These are phyloP conservation scores for Holcopasites calliopsidis DNA, from an alignment of 1,140 invertebrate genomes.

Conservation along the genomic window DNA sequence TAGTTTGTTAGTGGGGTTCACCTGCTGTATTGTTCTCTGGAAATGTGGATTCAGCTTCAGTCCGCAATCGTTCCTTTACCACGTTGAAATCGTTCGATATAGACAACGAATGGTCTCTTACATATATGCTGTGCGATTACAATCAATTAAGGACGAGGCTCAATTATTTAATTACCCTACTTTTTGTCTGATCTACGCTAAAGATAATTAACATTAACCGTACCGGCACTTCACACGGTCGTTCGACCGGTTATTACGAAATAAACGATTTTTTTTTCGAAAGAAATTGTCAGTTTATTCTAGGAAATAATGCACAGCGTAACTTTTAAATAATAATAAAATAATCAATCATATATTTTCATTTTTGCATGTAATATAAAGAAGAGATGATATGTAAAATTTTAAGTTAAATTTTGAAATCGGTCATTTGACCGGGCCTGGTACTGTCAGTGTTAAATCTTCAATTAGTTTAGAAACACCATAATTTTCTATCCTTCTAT, in stretches of 20 bases:
- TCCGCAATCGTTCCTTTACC: constrained; percentile 53
- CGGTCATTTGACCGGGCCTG: too few species aligned
- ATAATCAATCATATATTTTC: too few species aligned
- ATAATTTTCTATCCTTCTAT: not conserved
- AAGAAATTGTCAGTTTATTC: too few species aligned
- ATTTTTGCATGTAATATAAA: too few species aligned
- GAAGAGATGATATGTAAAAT: too few species aligned
- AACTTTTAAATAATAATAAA: too few species aligned
- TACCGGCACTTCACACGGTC: too few species aligned
- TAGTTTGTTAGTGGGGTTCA: constrained; percentile 79
- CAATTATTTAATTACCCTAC: not conserved
- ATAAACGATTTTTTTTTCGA: too few species aligned
- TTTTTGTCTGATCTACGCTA: not conserved
- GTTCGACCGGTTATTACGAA: too few species aligned
- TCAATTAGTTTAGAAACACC: not conserved
- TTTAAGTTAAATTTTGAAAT: too few species aligned
- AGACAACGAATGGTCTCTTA: constrained; percentile 25
- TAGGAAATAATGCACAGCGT: too few species aligned
- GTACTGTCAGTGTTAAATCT: too few species aligned
- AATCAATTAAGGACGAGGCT: not conserved
- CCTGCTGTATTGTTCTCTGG: constrained; percentile 77
- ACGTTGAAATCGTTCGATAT: constrained; percentile 51
- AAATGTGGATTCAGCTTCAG: constrained; percentile 75
- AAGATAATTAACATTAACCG: not conserved
- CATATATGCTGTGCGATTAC: constrained; percentile 17